Conservation (phyloP, 2,797 vertebrate genomes). For the Pristis pectinata region DNA sequence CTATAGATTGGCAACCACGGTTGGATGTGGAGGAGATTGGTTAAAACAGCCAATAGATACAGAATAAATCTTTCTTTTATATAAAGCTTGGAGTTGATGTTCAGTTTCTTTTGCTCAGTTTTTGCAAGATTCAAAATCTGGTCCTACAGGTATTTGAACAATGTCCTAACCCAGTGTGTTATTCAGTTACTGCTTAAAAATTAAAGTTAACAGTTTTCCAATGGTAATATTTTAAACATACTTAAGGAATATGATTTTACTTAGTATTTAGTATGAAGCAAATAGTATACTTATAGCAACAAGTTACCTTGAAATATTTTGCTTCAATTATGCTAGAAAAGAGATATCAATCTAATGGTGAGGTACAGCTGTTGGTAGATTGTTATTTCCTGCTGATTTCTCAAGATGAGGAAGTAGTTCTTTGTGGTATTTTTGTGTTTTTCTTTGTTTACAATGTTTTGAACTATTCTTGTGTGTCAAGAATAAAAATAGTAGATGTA, state of each 20-base stretch:
- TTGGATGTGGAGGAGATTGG: neutral
- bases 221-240: neutral
- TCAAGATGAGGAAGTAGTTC: neutral
- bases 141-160: neutral
- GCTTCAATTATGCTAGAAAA: neutral
- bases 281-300: neutral
- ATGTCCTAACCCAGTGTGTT: neutral
- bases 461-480: neutral
- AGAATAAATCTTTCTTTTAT: neutral
- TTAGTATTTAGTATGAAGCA: neutral
- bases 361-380: conserved; percentile 1
- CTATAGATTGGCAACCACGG: neutral
- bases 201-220: neutral
- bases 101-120: neutral
- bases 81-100: neutral
- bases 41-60: neutral
- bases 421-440: conserved; percentile 16
- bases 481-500: neutral
- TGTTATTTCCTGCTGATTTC: conserved; percentile 32
- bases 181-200: neutral
- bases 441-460: conserved; percentile 2
- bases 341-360: no score
- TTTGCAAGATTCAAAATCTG: neutral
- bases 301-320: neutral
- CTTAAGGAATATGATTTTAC: neutral